Percentiles rank a stretch among this genome's conserved stretches.
Conservation (phyloP, 2,797 vertebrate genomes). For the Apogon talboti region DNA sequence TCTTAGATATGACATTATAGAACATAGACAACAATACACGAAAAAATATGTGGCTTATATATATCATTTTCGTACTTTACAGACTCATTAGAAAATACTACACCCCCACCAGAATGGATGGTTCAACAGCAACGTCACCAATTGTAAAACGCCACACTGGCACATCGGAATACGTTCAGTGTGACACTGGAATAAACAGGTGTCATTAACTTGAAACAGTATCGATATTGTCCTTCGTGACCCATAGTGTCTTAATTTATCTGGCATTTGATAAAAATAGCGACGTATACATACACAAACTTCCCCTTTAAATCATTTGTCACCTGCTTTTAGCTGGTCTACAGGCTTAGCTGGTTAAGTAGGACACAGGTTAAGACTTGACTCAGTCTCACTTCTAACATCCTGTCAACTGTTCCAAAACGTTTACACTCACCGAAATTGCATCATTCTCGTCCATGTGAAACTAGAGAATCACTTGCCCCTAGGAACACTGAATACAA, state of each 20-base stretch:
- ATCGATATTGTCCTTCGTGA: background rate
- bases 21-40: accelerated
- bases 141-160: conserved; percentile 84
- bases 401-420: conserved; percentile 1
- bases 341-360: conserved; percentile 12
- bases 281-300: background rate
- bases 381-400: background rate
- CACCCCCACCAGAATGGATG: conserved; percentile 49
- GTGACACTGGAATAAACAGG: conserved; percentile 71
- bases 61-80: background rate
- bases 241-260: accelerated
- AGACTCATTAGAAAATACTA: accelerated
- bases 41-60: accelerated
- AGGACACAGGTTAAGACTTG: conserved; percentile 26
- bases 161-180: conserved; percentile 62
- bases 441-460: conserved; percentile 65
- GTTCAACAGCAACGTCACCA: conserved; percentile 82
- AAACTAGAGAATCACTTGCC: conserved; percentile 8
- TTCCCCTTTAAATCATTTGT: background rate
- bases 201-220: conserved; percentile 24
- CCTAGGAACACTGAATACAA: conserved; percentile 5
- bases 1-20: accelerated
- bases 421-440: conserved; percentile 62
- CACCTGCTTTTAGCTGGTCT: conserved; percentile 11
- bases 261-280: background rate